A percentile compares a stretch with the other conserved stretches of the same genome.
phyloP scores from a whole-genome alignment of 2,888 invertebrate genomes.

The Lasioglossum marginatum region DNA sequence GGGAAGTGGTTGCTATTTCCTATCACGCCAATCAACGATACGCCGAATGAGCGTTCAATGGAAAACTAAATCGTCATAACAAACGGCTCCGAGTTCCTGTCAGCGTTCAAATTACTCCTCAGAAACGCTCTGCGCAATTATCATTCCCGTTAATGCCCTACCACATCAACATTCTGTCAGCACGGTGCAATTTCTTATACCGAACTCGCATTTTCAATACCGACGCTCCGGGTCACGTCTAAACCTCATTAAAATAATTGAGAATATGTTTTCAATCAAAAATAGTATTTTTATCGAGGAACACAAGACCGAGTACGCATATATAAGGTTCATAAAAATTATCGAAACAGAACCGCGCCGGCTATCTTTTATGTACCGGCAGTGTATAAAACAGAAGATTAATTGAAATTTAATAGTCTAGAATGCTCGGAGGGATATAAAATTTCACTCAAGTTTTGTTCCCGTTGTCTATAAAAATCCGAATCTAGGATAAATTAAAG shows the following conservation, averaged over 20 bases:
- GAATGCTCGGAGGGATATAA: background rate
- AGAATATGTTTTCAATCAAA: too few species aligned
- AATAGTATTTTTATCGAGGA: background rate
- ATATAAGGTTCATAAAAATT: background rate
- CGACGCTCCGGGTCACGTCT: background rate
- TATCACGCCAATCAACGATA: constrained; percentile 22
- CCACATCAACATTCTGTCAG: background rate
- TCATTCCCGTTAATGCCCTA: background rate
- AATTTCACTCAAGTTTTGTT: background rate
- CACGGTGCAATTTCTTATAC: background rate
- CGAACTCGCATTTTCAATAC: background rate
- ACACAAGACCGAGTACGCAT: background rate
- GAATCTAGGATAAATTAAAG: background rate
- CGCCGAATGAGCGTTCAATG: constrained; percentile 13
- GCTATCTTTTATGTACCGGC: background rate
- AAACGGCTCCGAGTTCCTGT: background rate
- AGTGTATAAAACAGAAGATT: background rate
- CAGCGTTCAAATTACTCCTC: background rate
- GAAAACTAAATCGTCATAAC: background rate
- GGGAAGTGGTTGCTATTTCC: constrained; percentile 37
- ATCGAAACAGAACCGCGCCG: background rate
- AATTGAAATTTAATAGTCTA: background rate
- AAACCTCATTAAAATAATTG: background rate
- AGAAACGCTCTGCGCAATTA: background rate
- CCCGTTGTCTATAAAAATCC: background rate